These are phyloP conservation scores for Takifugu flavidus DNA, from an alignment of 2,113 vertebrate genomes.

Conservation along the genomic window DNA sequence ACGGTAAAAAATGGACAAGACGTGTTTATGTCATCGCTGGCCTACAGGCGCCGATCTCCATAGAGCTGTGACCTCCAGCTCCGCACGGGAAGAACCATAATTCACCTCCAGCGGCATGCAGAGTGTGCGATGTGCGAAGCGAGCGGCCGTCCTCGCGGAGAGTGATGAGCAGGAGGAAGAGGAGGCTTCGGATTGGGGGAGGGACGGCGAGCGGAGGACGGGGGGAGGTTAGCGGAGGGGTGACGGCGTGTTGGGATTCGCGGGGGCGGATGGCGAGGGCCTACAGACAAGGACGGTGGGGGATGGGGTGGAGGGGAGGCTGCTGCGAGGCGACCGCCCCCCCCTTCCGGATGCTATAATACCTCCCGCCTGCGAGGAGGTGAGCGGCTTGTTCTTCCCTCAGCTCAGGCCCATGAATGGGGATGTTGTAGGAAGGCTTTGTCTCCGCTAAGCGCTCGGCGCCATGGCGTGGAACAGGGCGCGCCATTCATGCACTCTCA, in stretches of 20 bases:
- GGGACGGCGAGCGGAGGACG: slow-evolving; percentile 8
- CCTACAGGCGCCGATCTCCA: neutral
- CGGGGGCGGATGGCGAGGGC: slow-evolving; percentile 35
- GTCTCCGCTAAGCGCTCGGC: slow-evolving; percentile 27
- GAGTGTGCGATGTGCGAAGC: slow-evolving; percentile 17
- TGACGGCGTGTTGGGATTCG: slow-evolving; percentile 27
- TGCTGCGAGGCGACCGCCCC: slow-evolving; percentile 7
- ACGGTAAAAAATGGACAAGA: too few species aligned
- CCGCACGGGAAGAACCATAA: slow-evolving; percentile 19
- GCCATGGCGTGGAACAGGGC: slow-evolving; percentile 52
- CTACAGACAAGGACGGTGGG: slow-evolving; percentile 17
- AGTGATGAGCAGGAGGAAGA: slow-evolving; percentile 22
- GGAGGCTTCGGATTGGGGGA: slow-evolving; percentile 30
- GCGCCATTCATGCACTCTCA: slow-evolving; percentile 53
- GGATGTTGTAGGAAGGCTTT: slow-evolving; percentile 43
- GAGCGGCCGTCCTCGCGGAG: slow-evolving; percentile 17
- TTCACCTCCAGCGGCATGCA: slow-evolving; percentile 5
- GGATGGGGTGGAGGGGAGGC: slow-evolving; percentile 24
- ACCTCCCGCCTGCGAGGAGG: neutral
- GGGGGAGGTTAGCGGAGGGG: slow-evolving; percentile 25
- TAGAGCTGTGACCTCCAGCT: slow-evolving; percentile 14
- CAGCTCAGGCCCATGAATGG: slow-evolving; percentile 43
- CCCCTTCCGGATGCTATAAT: slow-evolving; percentile 36
- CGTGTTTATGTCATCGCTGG: neutral
- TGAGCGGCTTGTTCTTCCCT: slow-evolving; percentile 31